Evolutionary conservation across 2,113 vertebrate species (phyloP), one percentile per base, ranked within the genome.

Genomic region (Cebidichthys violaceus): DNA sequence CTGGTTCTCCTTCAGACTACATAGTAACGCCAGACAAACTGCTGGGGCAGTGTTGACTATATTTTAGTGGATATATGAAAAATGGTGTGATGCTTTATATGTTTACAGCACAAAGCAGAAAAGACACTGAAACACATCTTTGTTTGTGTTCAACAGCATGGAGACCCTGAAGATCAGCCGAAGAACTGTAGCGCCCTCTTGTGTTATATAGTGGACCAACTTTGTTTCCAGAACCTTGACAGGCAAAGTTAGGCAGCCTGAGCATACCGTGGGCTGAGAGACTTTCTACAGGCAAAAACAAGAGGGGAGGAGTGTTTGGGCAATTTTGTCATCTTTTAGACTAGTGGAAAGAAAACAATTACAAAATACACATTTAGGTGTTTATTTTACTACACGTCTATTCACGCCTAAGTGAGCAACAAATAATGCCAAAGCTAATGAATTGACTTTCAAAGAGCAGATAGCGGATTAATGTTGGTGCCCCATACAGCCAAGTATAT

Each of bases 171-270:
- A 43, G n/a, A 74, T 72, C 71, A 78, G 9, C 11, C 24, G 41
- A 81, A 47, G 90, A 45, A 37, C 88, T 77, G 37, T 70, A 75
- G 87, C 84, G 87, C 92, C 93, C 78, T 91, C 93, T 92, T 47
- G 91, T 94, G 93, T 69, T 83, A 1, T 4, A 20, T 15, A 20
- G 15, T 6, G 72, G 20, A 24, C 54, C 45, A 57, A 22, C 27
- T 43, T 57, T 39, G 14, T 57, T 41, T 35, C 5, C 29, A 37
- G 33, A 35, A 20, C 4, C 52, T 1, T 7, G 4, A 22, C 33
- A 6, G 33, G 33, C 33, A 5, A 31, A 2, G 2, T 31, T 31
- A 33, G 31, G 2, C 8, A 20, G 33, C 4, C 27, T 9, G 22
- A 39, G 17, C 22, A 37, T 24, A 43, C 27, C 9, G 27, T 20